A percentile compares a stretch with the other conserved stretches of the same genome.
phyloP scores from a whole-genome alignment of 2,797 vertebrate genomes.

The Aythya fuligula region DNA sequence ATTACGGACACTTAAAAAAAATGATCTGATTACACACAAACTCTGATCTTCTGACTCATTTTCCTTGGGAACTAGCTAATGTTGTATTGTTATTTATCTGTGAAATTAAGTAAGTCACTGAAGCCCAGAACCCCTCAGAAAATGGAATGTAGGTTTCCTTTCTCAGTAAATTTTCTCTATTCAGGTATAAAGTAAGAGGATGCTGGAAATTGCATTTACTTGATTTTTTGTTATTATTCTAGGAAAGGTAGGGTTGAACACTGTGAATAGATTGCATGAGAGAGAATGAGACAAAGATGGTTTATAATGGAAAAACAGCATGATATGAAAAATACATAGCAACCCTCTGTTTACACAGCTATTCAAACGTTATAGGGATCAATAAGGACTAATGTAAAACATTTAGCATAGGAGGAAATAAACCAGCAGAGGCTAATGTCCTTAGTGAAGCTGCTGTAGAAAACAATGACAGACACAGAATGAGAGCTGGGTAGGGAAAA shows the following conservation, averaged over 20 bases:
- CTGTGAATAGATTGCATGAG: background rate
- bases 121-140: background rate
- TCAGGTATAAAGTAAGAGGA: background rate
- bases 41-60: background rate
- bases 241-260: background rate
- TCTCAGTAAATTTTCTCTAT: background rate
- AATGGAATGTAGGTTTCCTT: background rate
- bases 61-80: background rate
- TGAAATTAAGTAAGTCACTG: background rate
- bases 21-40: background rate
- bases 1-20: background rate
- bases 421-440: conserved; percentile 30
- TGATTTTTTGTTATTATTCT: background rate
- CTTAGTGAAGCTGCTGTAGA: conserved; percentile 37
- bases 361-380: conserved; percentile 9
- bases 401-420: conserved; percentile 19
- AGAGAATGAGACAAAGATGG: background rate
- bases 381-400: conserved; percentile 32
- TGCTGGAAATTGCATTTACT: background rate
- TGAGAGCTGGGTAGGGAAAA: conserved; percentile 4
- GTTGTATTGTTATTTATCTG: background rate
- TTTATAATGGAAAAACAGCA: background rate
- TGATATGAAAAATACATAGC: conserved; percentile 1
- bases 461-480: background rate
- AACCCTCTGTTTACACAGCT: conserved; percentile 53